Conservation (phyloP, 2,797 vertebrate genomes). For the Chromis chromis region DNA sequence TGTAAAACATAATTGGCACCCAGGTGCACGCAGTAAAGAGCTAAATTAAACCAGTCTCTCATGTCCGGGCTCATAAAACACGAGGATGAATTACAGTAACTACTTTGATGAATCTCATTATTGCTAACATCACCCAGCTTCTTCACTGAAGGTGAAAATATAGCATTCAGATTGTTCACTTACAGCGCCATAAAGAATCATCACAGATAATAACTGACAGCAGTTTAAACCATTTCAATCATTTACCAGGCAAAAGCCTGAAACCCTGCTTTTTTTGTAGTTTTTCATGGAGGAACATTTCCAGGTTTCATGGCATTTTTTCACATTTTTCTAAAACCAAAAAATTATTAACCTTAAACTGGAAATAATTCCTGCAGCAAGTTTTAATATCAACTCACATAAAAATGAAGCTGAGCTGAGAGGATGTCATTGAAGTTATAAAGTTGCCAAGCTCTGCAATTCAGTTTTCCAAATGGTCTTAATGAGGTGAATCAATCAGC, state of each 20-base stretch:
- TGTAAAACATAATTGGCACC: conserved; percentile 72
- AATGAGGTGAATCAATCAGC: conserved; percentile 31
- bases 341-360: too few species aligned
- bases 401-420: neutral
- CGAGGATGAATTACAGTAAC: conserved; percentile 39
- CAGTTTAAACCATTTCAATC: neutral
- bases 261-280: neutral
- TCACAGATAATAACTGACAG: neutral
- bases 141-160: conserved; percentile 9
- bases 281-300: neutral
- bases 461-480: conserved; percentile 5
- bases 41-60: conserved; percentile 47
- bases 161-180: neutral
- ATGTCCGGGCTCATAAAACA: conserved; percentile 61
- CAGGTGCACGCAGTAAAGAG: conserved; percentile 69
- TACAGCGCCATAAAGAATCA: neutral
- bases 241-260: neutral
- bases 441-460: conserved; percentile 26
- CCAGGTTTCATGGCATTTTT: too few species aligned
- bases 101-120: conserved; percentile 30
- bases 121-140: conserved; percentile 3
- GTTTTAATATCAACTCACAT: conserved; percentile 21
- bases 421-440: conserved; percentile 3
- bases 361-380: neutral
- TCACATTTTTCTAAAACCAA: neutral